A percentile compares a stretch with the other conserved stretches of the same genome.
phyloP scores from a whole-genome alignment of 2,113 vertebrate species.

The Ahaetulla prasina region DNA sequence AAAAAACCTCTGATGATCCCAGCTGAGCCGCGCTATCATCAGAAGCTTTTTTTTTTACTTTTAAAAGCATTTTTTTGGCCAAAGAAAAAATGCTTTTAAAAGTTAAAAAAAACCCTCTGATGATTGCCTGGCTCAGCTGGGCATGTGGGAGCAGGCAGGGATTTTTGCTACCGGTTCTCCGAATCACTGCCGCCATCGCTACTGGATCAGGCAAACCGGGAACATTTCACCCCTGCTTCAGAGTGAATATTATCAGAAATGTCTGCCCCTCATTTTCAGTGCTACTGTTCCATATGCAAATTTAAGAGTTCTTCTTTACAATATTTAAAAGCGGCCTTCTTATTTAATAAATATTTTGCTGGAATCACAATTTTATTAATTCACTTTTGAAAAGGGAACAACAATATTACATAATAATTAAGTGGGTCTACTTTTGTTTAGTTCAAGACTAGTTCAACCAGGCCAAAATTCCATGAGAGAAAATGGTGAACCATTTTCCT shows the following conservation, averaged over 20 bases:
- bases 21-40: too few relatives aligned
- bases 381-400: not conserved
- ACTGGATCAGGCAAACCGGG: too few relatives aligned
- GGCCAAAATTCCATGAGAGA: not conserved
- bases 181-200: too few relatives aligned
- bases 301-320: slow-evolving; percentile 7
- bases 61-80: too few relatives aligned
- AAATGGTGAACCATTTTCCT: not conserved
- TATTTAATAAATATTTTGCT: not conserved
- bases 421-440: not conserved
- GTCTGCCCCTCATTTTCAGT: slow-evolving; percentile 18
- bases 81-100: too few relatives aligned
- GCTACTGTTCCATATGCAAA: slow-evolving; percentile 17
- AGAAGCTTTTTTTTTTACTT: too few relatives aligned
- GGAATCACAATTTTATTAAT: not conserved
- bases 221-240: too few relatives aligned
- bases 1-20: too few relatives aligned
- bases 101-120: too few relatives aligned
- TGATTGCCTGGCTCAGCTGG: too few relatives aligned
- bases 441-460: not conserved
- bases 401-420: not conserved
- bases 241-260: slow-evolving; percentile 37
- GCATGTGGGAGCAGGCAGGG: too few relatives aligned
- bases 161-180: too few relatives aligned
- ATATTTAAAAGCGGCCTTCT: slow-evolving; percentile 24